These are phyloP conservation scores for Globodera rostochiensis DNA, from an alignment of 1,140 invertebrate genomes.

Conservation along the genomic window DNA sequence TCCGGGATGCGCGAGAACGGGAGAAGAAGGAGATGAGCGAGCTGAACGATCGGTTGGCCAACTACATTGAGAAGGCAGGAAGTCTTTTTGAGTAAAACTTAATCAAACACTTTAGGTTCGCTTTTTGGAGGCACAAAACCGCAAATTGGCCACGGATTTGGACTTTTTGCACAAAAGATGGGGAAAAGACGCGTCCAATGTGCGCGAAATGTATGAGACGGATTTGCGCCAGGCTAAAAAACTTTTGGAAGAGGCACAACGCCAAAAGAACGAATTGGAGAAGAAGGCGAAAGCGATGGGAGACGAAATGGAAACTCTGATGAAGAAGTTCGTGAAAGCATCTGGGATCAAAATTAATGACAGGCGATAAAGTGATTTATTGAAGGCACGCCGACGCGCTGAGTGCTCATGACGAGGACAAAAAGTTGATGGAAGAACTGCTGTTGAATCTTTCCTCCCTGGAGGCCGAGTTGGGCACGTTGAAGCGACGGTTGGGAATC, in stretches of 20 bases:
- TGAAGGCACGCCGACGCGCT: conserved; percentile 60
- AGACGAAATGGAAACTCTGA: conserved; percentile 56
- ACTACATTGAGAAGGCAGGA: conserved; percentile 68
- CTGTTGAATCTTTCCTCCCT: conserved; percentile 54
- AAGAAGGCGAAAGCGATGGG: conserved; percentile 44
- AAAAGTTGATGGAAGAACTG: conserved; percentile 58
- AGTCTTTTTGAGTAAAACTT: conserved; percentile 1
- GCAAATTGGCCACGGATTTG: conserved; percentile 68
- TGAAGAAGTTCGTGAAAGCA: conserved; percentile 47
- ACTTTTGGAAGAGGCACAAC: conserved; percentile 49
- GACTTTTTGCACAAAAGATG: conserved; percentile 67
- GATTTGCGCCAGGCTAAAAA: conserved; percentile 65
- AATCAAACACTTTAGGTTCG: conserved; percentile 61
- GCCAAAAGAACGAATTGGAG: conserved; percentile 43
- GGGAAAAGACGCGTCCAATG: conserved; percentile 68
- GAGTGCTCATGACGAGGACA: conserved; percentile 52
- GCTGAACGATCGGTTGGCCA: conserved; percentile 69
- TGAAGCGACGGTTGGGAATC: conserved; percentile 60
- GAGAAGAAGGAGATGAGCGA: conserved; percentile 70
- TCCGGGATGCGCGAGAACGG: conserved; percentile 67
- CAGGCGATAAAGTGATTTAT: not conserved
- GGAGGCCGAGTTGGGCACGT: conserved; percentile 57
- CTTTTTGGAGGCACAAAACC: conserved; percentile 69
- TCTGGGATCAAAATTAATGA: conserved; percentile 17
- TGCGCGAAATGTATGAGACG: conserved; percentile 69